Evolutionary conservation across 23 tunicate genomes (phyloP).

Genomic region (Corella eumyota): DNA sequence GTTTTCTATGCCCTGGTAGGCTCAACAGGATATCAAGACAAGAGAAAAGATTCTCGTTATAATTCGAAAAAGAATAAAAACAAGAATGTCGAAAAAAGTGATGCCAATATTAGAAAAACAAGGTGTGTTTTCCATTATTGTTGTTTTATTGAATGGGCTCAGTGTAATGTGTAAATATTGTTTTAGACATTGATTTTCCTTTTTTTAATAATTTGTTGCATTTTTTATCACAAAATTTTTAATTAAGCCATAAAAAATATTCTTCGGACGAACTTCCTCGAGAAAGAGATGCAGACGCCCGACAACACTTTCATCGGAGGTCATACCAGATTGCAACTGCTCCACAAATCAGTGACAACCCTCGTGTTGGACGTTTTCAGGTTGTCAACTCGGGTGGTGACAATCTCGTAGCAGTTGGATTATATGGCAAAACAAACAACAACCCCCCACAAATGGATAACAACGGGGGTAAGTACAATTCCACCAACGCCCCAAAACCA

Average conservation of each 20-base stretch:
- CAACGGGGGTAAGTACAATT: slow-evolving; percentile 1
- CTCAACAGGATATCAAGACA: too few relatives aligned
- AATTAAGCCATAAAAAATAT: slow-evolving; percentile 35
- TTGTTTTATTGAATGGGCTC: too few relatives aligned
- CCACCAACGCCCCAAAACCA: slow-evolving; percentile 1
- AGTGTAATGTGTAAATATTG: too few relatives aligned
- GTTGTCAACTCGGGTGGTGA: slow-evolving; percentile 36
- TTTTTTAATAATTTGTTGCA: too few relatives aligned
- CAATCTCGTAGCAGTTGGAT: slow-evolving; percentile 49
- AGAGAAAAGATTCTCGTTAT: too few relatives aligned
- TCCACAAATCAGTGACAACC: slow-evolving; percentile 8
- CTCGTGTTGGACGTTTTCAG: slow-evolving; percentile 47
- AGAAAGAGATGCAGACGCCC: slow-evolving; percentile 5
- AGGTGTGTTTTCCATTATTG: too few relatives aligned
- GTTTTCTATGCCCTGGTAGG: too few relatives aligned
- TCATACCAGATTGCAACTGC: slow-evolving; percentile 89
- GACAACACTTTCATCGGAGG: slow-evolving; percentile 24
- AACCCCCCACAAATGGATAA: slow-evolving; percentile 8
- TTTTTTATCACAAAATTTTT: too few relatives aligned
- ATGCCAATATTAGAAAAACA: too few relatives aligned
- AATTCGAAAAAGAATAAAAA: too few relatives aligned
- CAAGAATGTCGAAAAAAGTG: too few relatives aligned
- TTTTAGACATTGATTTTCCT: too few relatives aligned
- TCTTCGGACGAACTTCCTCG: slow-evolving; percentile 62
- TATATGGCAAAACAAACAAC: slow-evolving; percentile 47